Conservation (phyloP, 2,888 invertebrate genomes). For the Drosophila infuscata region DNA sequence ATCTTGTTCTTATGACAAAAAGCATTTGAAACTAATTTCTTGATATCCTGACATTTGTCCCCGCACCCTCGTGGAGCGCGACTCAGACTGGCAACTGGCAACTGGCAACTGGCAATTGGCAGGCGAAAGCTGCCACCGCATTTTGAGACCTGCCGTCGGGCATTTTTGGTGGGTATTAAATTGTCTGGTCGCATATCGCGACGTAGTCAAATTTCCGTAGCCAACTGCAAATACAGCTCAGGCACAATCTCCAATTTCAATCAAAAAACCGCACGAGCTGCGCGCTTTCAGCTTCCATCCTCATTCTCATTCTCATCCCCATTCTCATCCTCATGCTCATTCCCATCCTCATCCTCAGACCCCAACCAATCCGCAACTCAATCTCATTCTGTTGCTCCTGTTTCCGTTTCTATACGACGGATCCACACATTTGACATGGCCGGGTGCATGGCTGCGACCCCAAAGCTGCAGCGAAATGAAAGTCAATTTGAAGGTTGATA, state of each 20-base stretch:
- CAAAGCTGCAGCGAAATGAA: constrained; percentile 75
- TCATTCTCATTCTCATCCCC: constrained; percentile 1
- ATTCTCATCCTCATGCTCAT: neutral
- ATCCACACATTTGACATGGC: constrained; percentile 27
- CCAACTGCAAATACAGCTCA: constrained; percentile 66
- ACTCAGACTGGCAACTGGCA: constrained; percentile 4
- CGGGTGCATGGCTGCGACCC: constrained; percentile 62
- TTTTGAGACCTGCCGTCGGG: constrained; percentile 54
- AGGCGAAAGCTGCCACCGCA: constrained; percentile 52
- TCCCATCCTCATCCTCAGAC: neutral
- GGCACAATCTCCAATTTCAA: constrained; percentile 77
- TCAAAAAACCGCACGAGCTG: constrained; percentile 73
- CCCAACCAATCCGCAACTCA: neutral
- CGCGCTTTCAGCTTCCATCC: constrained; percentile 23
- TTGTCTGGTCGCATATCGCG: constrained; percentile 74
- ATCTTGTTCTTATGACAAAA: constrained; percentile 33
- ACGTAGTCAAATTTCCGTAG: constrained; percentile 77
- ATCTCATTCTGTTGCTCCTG: constrained; percentile 11
- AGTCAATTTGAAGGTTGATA: constrained; percentile 79
- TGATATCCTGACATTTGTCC: constrained; percentile 51
- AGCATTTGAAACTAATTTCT: constrained; percentile 70
- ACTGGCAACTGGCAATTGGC: constrained; percentile 17
- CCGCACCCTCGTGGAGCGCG: constrained; percentile 9
- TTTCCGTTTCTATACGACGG: neutral
- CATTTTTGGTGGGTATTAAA: constrained; percentile 64